Conservation (phyloP, 2,113 vertebrate genomes). For the Sardina pilchardus region DNA sequence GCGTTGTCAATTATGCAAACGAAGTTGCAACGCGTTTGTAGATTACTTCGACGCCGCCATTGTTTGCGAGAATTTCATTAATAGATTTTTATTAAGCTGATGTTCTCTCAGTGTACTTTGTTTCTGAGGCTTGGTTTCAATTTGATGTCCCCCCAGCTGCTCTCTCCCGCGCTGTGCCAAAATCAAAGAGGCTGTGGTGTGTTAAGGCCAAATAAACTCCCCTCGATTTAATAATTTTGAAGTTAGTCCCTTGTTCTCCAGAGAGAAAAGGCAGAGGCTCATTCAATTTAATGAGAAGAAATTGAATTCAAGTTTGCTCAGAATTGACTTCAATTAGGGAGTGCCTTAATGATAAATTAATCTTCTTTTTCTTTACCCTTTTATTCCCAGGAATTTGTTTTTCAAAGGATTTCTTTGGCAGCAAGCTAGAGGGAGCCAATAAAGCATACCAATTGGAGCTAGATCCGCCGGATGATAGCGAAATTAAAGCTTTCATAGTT, state of each 20-base stretch:
- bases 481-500: constrained; percentile 94
- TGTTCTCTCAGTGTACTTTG: constrained; percentile 80
- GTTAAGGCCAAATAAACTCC: constrained; percentile 93
- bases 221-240: constrained; percentile 96
- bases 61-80: constrained; percentile 98
- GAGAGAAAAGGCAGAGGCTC: constrained; percentile 81
- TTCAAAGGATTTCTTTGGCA: constrained; percentile 93
- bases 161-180: constrained; percentile 87
- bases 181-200: constrained; percentile 88
- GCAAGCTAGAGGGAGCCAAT: constrained; percentile 85
- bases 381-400: constrained; percentile 95
- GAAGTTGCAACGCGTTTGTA: constrained; percentile 88
- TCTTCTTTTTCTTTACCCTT: constrained; percentile 81
- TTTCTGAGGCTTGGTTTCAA: constrained; percentile 91
- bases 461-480: constrained; percentile 87
- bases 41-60: constrained; percentile 94
- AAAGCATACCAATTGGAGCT: constrained; percentile 93
- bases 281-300: constrained; percentile 94
- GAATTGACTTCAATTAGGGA: constrained; percentile 99
- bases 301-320: constrained; percentile 98
- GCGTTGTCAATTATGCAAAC: constrained; percentile 97
- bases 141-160: constrained; percentile 91
- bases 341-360: constrained; percentile 99
- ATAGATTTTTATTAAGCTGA: constrained; percentile 96
- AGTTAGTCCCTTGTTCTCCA: constrained; percentile 92